A percentile compares a stretch with the other conserved stretches of the same genome.
These are phyloP conservation scores for Tethya wilhelma DNA, from an alignment of 37 sponge, comb jelly and placozoan genomes.

Conservation along the genomic window DNA sequence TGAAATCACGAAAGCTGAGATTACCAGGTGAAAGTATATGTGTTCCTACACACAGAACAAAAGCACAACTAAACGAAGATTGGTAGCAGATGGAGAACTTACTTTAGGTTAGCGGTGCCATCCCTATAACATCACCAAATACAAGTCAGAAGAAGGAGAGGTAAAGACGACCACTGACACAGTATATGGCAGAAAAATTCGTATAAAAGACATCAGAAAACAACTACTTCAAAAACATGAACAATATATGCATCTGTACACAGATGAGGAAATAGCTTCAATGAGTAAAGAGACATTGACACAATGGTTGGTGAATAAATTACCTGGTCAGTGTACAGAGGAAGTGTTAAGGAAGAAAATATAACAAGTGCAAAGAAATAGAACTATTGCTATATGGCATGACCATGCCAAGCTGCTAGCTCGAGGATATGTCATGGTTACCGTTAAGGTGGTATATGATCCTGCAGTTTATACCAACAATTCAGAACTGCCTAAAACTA, in stretches of 20 bases:
- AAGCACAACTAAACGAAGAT: no score
- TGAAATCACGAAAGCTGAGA: conserved; percentile 3
- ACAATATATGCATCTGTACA: conserved; percentile 26
- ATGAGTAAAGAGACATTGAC: neutral
- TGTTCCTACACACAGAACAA: conserved; percentile 14
- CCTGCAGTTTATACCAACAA: neutral
- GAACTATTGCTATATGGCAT: conserved; percentile 13
- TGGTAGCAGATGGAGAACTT: conserved; percentile 34
- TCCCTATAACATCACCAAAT: conserved; percentile 16
- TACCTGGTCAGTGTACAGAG: conserved; percentile 10
- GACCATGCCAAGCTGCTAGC: conserved; percentile 24
- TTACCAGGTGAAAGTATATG: conserved; percentile 12
- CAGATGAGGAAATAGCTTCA: conserved; percentile 27
- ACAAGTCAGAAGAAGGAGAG: conserved; percentile 10
- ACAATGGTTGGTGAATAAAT: neutral
- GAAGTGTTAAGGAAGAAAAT: neutral
- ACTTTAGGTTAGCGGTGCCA: conserved; percentile 28
- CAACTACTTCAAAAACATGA: conserved; percentile 29
- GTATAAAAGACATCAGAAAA: conserved; percentile 27
- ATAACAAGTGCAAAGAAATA: neutral
- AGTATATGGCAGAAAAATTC: conserved; percentile 43
- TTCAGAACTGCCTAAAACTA: neutral
- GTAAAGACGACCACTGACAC: neutral
- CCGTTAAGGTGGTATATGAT: conserved; percentile 25
- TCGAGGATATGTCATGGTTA: conserved; percentile 1